These are phyloP conservation scores for Alsophila aescularia DNA, from an alignment of 2,888 invertebrate species.

Conservation along the genomic window DNA sequence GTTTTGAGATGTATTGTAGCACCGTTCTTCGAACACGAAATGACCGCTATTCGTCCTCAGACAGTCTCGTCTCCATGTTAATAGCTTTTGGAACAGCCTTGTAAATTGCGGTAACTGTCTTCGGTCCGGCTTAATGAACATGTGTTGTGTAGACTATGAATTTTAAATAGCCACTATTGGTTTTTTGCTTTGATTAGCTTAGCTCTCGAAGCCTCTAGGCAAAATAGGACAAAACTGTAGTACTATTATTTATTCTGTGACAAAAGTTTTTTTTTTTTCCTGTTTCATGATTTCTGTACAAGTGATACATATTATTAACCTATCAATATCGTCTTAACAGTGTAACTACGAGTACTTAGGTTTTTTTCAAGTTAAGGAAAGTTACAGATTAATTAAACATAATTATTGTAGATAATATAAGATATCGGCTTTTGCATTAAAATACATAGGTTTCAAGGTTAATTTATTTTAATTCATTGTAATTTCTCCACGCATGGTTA, in stretches of 20 bases:
- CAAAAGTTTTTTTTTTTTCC: no score
- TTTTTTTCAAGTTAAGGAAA: neutral
- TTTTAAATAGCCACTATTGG: slow-evolving; percentile 14
- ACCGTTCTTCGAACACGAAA: slow-evolving; percentile 26
- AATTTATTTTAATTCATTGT: slow-evolving; percentile 9
- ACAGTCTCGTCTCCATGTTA: slow-evolving; percentile 16
- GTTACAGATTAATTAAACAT: neutral
- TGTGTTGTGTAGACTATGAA: slow-evolving; percentile 14
- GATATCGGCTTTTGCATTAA: no score
- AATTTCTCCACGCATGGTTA: neutral
- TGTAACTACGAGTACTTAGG: no score
- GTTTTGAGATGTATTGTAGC: slow-evolving; percentile 6
- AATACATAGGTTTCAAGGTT: slow-evolving; percentile 16
- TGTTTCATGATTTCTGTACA: no score
- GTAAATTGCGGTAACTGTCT: slow-evolving; percentile 37
- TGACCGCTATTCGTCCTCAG: slow-evolving; percentile 55
- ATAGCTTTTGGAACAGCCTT: slow-evolving; percentile 38
- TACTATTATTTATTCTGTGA: no score
- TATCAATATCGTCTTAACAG: no score
- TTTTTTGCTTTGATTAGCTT: slow-evolving; percentile 3
- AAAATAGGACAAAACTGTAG: no score
- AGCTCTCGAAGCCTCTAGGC: no score
- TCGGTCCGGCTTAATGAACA: slow-evolving; percentile 29
- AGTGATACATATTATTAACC: no score
- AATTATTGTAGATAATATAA: neutral